Percentiles rank a stretch among this genome's conserved stretches.
Evolutionary conservation across 2,888 invertebrate genomes (phyloP).

Genomic region (Sarcophaga variegata): DNA sequence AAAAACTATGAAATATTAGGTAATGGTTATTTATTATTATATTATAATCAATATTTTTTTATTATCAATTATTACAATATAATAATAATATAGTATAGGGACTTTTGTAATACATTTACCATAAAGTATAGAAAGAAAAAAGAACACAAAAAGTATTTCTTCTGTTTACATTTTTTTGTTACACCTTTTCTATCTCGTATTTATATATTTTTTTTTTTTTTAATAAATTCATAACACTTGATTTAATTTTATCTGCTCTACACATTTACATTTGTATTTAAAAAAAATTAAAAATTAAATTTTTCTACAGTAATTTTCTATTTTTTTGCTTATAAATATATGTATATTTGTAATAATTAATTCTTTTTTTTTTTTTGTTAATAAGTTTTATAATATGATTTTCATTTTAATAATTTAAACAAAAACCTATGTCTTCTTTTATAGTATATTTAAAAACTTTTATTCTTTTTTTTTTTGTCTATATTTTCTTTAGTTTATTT

Average conservation of each 20-base stretch:
- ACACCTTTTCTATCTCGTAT: conserved; percentile 7
- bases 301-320: not conserved
- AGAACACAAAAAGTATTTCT: conserved; percentile 1
- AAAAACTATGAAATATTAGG: conserved; percentile 29
- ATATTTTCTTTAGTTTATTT: conserved; percentile 62
- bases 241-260: not conserved
- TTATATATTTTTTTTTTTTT: not conserved
- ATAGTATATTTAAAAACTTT: too few species aligned
- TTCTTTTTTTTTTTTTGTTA: conserved; percentile 30
- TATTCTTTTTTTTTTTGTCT: conserved; percentile 59
- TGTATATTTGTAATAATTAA: not conserved
- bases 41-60: not conserved
- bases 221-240: not conserved
- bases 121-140: not conserved
- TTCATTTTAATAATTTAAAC: not conserved
- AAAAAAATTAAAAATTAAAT: not conserved
- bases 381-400: conserved; percentile 43
- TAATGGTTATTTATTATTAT: conserved; percentile 29
- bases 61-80: not conserved
- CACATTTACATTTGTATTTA: not conserved
- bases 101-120: too few species aligned
- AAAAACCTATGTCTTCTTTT: not conserved
- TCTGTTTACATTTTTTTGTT: too few species aligned
- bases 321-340: not conserved
- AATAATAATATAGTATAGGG: too few species aligned